These are phyloP conservation scores for Chaenodraco wilsoni DNA, from an alignment of 2,797 vertebrate species.

Conservation along the genomic window DNA sequence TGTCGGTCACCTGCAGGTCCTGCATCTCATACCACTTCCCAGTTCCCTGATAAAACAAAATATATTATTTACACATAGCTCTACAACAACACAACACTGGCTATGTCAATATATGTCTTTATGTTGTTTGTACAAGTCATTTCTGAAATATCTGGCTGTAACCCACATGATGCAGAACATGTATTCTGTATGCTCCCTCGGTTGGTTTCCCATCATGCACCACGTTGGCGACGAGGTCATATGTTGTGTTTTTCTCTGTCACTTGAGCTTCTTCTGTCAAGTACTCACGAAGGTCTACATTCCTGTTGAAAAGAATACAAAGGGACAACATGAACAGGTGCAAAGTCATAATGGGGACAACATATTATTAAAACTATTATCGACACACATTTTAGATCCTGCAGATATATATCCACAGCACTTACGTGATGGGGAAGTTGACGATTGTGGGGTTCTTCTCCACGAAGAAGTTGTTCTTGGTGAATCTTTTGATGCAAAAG, in stretches of 20 bases:
- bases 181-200: slow-evolving; percentile 95
- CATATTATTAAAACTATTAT: background rate
- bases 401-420: slow-evolving; percentile 2
- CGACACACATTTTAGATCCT: too few species aligned
- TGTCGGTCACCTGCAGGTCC: slow-evolving; percentile 96
- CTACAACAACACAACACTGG: background rate
- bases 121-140: background rate
- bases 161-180: slow-evolving; percentile 95
- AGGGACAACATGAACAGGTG: background rate
- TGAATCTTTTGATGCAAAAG: slow-evolving; percentile 99
- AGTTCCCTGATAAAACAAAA: slow-evolving; percentile 86
- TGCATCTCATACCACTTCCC: slow-evolving; percentile 99
- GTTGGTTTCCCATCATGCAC: slow-evolving; percentile 96
- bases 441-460: slow-evolving; percentile 99
- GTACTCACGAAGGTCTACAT: slow-evolving; percentile 96
- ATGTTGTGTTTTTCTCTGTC: slow-evolving; percentile 91
- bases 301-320: slow-evolving; percentile 76
- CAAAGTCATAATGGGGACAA: background rate
- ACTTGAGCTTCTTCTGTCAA: slow-evolving; percentile 93
- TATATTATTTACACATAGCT: background rate
- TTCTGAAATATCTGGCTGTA: slow-evolving; percentile 12
- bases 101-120: background rate
- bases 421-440: slow-evolving; percentile 98
- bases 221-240: slow-evolving; percentile 95
- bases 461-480: slow-evolving; percentile 99